A percentile compares a stretch with the other conserved stretches of the same genome.
phyloP scores from a whole-genome alignment of 2,888 invertebrate species.

The Melanostoma mellinum region DNA sequence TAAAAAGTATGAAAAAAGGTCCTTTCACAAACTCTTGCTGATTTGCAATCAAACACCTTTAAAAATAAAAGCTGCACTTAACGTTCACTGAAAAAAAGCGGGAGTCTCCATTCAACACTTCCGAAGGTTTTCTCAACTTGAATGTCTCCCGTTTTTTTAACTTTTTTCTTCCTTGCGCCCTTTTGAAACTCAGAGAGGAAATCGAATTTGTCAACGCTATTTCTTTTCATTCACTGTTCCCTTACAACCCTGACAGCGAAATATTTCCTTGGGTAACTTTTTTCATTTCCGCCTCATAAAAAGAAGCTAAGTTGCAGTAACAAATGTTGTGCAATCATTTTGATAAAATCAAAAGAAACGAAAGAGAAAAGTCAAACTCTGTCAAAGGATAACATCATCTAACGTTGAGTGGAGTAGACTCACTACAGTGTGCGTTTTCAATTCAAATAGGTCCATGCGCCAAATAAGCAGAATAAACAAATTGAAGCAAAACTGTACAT shows the following conservation, averaged over 20 bases:
- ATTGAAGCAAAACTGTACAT: slow-evolving; percentile 28
- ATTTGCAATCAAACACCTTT: too few species aligned
- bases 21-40: too few species aligned
- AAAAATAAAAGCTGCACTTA: too few species aligned
- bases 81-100: too few species aligned
- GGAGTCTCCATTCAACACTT: too few species aligned
- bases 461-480: slow-evolving; percentile 11
- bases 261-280: slow-evolving; percentile 20
- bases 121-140: too few species aligned
- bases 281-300: slow-evolving; percentile 48
- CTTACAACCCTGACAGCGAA: slow-evolving; percentile 22
- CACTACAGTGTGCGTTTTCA: background rate
- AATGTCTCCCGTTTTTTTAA: too few species aligned
- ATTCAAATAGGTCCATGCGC: slow-evolving; percentile 2
- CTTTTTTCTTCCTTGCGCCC: too few species aligned
- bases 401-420: background rate
- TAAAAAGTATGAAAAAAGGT: too few species aligned
- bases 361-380: background rate
- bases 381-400: slow-evolving; percentile 3
- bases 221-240: slow-evolving; percentile 21
- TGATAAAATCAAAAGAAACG: slow-evolving; percentile 4
- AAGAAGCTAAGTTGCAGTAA: slow-evolving; percentile 18
- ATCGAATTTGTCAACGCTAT: slow-evolving; percentile 65
- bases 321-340: slow-evolving; percentile 20
- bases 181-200: slow-evolving; percentile 25